Evolutionary conservation across 64 coral and sea anemone species (phyloP).

Genomic region (Montipora efflorescens): DNA sequence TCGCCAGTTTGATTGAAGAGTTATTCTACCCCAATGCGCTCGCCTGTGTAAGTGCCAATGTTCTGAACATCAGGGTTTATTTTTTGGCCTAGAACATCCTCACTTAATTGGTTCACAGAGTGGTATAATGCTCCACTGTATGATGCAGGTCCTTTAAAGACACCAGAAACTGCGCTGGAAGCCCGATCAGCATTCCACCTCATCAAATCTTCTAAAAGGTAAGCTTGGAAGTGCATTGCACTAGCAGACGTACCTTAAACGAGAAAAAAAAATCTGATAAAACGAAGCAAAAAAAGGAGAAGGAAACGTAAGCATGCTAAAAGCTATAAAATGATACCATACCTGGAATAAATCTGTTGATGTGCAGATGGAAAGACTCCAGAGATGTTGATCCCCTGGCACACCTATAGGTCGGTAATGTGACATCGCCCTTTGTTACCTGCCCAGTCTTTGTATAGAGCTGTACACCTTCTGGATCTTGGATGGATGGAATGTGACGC

Average conservation of each 20-base stretch:
- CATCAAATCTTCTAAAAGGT: not conserved
- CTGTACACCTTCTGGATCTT: slow-evolving; percentile 37
- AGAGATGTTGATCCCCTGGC: slow-evolving; percentile 62
- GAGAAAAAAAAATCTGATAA: too few species aligned
- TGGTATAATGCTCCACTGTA: too few species aligned
- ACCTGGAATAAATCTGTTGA: slow-evolving; percentile 72
- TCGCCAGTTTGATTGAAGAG: too few species aligned
- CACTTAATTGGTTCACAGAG: too few species aligned
- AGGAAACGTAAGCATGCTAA: too few species aligned
- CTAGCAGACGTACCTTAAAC: not conserved
- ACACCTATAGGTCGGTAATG: slow-evolving; percentile 63
- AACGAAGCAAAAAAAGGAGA: too few species aligned
- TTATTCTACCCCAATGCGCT: too few species aligned
- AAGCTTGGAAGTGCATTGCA: not conserved
- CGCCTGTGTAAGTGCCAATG: too few species aligned
- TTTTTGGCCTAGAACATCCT: too few species aligned
- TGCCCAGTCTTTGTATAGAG: slow-evolving; percentile 55
- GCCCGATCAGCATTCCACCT: not conserved
- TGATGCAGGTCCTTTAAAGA: too few species aligned
- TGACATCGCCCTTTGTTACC: slow-evolving; percentile 18
- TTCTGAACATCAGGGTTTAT: not conserved
- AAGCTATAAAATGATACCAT: not conserved
- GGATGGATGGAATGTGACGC: not conserved
- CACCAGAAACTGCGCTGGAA: too few species aligned
- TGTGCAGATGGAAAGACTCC: slow-evolving; percentile 82